Evolutionary conservation across 2,113 vertebrate species (phyloP), one percentile per base, ranked within the genome.

Genomic region (Eudyptes chrysolophus): DNA sequence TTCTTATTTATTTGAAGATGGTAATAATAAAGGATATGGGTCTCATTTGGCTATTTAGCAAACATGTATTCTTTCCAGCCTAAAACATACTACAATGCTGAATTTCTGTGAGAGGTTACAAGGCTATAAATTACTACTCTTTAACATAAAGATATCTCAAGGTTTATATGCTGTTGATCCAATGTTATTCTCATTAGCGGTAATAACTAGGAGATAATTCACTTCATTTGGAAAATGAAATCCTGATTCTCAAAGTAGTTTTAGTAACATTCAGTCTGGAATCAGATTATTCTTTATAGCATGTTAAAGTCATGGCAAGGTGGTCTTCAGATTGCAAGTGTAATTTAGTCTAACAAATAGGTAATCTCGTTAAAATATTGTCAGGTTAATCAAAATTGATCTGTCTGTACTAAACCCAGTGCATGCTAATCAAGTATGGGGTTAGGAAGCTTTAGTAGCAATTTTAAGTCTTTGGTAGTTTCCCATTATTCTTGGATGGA

Each of bases 351-450:
- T 97, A 96, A 91, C 78, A 95, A 97, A 95, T 88, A 95, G 52
- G 72, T 97, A 97, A 98, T 97, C 89, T 94, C 90, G 96, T 98
- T 98, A 98, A 97, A 97, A 97, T 97, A 97, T 94, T 96, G 95
- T 97, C 93, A 96, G 70, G 93, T 95, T 98, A 98, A 98, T 97
- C 97, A 96, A 95, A 98, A 98, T 98, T 97, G 97, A 98, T 98
- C 97, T 95, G 93, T 44, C 44, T 89, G 84, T 94, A 88, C 92
- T 94, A 97, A 97, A 95, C 60, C 80, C 87, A 85, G 83, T 51
- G 94, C 96, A 95, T 97, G 62, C 90, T 98, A 95, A 98, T 97
- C 69, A 95, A 87, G 89, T 72, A 65, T 81, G 5, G 13, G 75
- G 78, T 58, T 95, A 61, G 69, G 64, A 83, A 84, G 64, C 88